phyloP scores from a whole-genome alignment of 2,888 invertebrate species.

The Ochropleura plecta region DNA sequence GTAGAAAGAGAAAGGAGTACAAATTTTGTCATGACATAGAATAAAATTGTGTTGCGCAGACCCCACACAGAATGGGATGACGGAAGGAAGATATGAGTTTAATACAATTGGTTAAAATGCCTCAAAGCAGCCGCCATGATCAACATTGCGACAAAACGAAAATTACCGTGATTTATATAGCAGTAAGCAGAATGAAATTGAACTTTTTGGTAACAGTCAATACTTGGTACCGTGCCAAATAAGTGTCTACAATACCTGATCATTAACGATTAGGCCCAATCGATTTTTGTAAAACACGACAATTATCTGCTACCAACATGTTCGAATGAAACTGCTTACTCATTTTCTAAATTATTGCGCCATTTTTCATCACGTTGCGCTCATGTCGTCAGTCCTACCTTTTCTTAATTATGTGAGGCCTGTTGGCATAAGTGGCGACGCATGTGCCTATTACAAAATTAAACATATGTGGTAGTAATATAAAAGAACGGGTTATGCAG shows the following conservation, averaged over 20 bases:
- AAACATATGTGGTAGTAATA: background rate
- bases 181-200: background rate
- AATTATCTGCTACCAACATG: background rate
- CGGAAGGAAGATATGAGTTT: no score
- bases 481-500: background rate
- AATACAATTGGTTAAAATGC: no score
- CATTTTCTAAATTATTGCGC: slow-evolving; percentile 22
- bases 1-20: no score
- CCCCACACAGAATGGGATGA: no score
- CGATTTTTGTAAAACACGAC: slow-evolving; percentile 1
- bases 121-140: no score
- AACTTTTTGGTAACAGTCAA: slow-evolving; percentile 1
- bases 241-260: slow-evolving; percentile 1
- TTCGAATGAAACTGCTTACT: slow-evolving; percentile 22
- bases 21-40: no score
- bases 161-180: background rate
- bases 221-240: slow-evolving; percentile 8
- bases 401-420: background rate
- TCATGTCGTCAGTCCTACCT: background rate
- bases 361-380: background rate
- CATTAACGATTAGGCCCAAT: slow-evolving; percentile 11
- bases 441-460: background rate
- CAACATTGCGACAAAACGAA: background rate
- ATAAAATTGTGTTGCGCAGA: no score
- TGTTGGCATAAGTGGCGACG: background rate